phyloP scores from a whole-genome alignment of 2,113 vertebrate species.

The Emberiza fucata region DNA sequence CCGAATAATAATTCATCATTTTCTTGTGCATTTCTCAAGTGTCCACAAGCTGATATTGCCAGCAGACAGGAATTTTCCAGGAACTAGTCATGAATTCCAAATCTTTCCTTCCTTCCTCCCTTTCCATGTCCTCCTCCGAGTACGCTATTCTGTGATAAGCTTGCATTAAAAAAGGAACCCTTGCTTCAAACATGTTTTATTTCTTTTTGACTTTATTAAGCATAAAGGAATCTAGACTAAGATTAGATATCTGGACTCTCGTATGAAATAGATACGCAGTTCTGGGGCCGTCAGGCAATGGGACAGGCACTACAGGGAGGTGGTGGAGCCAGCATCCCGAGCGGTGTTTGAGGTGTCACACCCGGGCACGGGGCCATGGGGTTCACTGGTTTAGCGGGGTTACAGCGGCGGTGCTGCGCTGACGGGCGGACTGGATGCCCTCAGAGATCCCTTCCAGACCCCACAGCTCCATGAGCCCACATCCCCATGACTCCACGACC shows the following conservation, averaged over 20 bases:
- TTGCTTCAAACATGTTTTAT: background rate
- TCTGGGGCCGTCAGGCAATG: accelerated
- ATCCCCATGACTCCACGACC: accelerated
- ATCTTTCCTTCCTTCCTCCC: no score
- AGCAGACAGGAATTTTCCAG: background rate
- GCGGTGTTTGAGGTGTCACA: no score
- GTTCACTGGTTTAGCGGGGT: background rate
- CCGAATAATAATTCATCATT: accelerated
- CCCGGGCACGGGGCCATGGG: background rate
- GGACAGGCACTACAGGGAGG: accelerated
- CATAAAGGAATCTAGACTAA: no score
- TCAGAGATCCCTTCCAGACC: accelerated
- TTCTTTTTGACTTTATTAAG: background rate
- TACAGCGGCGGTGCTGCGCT: background rate
- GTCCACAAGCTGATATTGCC: background rate
- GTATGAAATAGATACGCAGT: no score
- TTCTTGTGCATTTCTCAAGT: background rate
- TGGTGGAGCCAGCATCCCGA: background rate
- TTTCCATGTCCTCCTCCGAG: background rate
- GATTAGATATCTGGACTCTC: background rate
- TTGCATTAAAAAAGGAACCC: background rate
- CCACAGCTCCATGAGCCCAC: accelerated
- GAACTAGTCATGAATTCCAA: background rate
- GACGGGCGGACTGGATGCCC: accelerated
- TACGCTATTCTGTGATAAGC: background rate